Evolutionary conservation across 2,888 invertebrate genomes (phyloP), one percentile per base, ranked within the genome.

Genomic region (Exephanes ischioxanthus): DNA sequence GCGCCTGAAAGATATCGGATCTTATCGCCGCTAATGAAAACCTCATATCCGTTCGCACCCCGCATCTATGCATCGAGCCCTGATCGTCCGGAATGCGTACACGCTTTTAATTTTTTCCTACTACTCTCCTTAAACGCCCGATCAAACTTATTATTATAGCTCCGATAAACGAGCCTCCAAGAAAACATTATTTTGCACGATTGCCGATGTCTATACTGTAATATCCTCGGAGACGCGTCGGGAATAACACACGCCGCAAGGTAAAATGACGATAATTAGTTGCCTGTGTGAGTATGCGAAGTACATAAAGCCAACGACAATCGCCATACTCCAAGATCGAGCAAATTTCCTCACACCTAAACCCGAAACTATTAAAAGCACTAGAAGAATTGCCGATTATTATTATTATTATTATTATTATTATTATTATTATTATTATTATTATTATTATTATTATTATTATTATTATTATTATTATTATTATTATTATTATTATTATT

Each of bases 111-210:
- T 16, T 26, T 67, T 66, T 16, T 48, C 63, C 61, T 26, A 51
- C 41, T 9, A 48, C 51, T 53, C 73, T 81, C 63, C 58, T 85
- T 79, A 82, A 79, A 78, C 72, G 51, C 48, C 16, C 37, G 78
- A 70, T 76, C n/a, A 14, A 61, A 77, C 71, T 77, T 51, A 80
- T 84, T 68, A 78, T 84, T 63, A 81, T 79, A 41, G 66, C 70
- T 75, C 48, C 78, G 48, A 75, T 85, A 78, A 79, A 71, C 45
- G 53, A 6, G 22, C 37, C 19, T 6, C 37, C 45, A 30, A 70
- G 55, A 4, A 53, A 75, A 22, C 51, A 30, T 68, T 51, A 78
- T 75, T 71, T 53, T 6, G 19, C 55, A 33, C 70, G 30, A 75
- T 73, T 33, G 0, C 14, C 61, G 19, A 67, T 53, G 67, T 37